These are phyloP conservation scores for Whitmania pigra DNA, from an alignment of 1,140 invertebrate genomes.

Conservation along the genomic window DNA sequence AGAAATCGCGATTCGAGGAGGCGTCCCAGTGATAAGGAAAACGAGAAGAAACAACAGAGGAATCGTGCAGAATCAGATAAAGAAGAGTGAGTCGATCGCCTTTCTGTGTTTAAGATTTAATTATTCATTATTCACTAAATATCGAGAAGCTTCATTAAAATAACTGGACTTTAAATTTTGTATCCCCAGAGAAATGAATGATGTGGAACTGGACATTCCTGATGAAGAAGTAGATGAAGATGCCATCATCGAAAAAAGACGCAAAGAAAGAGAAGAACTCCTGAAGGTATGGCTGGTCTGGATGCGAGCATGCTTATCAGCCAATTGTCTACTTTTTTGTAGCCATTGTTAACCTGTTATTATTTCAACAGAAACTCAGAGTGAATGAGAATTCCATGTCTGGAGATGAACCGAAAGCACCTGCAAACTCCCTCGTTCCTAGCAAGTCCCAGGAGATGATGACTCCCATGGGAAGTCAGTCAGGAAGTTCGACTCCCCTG, in stretches of 20 bases:
- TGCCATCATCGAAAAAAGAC: constrained; percentile 73
- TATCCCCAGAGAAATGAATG: constrained; percentile 28
- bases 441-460: background rate
- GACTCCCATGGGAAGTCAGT: background rate
- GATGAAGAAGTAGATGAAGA: constrained; percentile 75
- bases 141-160: background rate
- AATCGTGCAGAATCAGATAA: no score
- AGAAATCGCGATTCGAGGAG: no score
- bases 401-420: background rate
- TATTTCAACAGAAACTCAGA: background rate
- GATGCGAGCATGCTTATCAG: background rate
- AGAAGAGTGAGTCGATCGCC: no score
- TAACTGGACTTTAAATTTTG: constrained; percentile 17
- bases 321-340: no score
- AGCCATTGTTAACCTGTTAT: no score
- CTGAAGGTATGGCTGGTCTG: constrained; percentile 14
- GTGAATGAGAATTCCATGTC: constrained; percentile 1
- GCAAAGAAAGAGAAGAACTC: constrained; percentile 76
- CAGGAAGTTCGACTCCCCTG: constrained; percentile 23
- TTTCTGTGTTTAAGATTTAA: no score
- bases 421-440: background rate
- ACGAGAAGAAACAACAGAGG: no score
- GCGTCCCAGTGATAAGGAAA: no score
- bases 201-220: constrained; percentile 26
- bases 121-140: no score